Evolutionary conservation across 2,113 vertebrate genomes (phyloP).

Genomic region (Hypomesus transpacificus): DNA sequence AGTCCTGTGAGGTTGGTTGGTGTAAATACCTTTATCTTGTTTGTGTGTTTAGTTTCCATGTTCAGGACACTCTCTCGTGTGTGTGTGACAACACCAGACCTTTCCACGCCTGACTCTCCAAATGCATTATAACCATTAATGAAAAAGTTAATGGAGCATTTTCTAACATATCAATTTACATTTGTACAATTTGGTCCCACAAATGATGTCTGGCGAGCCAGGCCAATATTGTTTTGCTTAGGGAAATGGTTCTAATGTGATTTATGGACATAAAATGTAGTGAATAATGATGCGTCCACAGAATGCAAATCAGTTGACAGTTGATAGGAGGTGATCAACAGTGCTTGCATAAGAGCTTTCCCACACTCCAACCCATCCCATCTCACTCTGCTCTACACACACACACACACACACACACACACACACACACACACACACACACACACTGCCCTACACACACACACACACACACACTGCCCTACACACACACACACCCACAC

Average conservation of each 20-base stretch:
- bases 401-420: constrained; percentile 1
- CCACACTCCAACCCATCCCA: constrained; percentile 12
- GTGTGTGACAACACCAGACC: constrained; percentile 17
- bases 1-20: not conserved
- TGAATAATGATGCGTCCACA: constrained; percentile 97
- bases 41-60: constrained; percentile 11
- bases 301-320: constrained; percentile 91
- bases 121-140: constrained; percentile 99
- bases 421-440: constrained; percentile 16
- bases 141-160: constrained; percentile 99
- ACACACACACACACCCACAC: too few species aligned
- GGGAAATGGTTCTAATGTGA: constrained; percentile 99
- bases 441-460: not conserved
- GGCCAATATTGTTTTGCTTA: constrained; percentile 89
- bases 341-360: constrained; percentile 72
- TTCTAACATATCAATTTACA: constrained; percentile 99
- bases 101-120: constrained; percentile 82
- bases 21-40: constrained; percentile 2
- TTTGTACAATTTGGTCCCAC: constrained; percentile 95
- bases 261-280: constrained; percentile 96
- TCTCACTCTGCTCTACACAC: not conserved
- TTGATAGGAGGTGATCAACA: constrained; percentile 88
- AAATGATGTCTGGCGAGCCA: constrained; percentile 93
- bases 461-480: constrained; percentile 2
- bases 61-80: not conserved